These are phyloP conservation scores for Ciconia stormi DNA, from an alignment of 2,113 vertebrate genomes.

Conservation along the genomic window DNA sequence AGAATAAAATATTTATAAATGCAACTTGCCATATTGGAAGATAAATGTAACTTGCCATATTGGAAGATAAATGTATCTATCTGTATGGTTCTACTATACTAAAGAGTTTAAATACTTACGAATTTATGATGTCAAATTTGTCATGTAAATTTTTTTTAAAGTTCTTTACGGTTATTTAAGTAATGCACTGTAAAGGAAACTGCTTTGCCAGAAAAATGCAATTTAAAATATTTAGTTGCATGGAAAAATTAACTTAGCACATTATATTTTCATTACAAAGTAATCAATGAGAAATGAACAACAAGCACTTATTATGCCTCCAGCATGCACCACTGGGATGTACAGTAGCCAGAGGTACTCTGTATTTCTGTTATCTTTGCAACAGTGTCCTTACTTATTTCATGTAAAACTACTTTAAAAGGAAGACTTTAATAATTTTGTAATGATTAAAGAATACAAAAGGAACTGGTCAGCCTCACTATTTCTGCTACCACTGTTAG, in stretches of 20 bases:
- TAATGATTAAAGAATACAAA: background rate
- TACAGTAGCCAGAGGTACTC: background rate
- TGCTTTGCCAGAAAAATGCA: background rate
- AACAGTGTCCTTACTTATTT: background rate
- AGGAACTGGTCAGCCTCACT: background rate
- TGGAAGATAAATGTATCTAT: background rate
- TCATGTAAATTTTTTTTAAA: background rate
- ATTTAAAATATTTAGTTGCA: slow-evolving; percentile 33
- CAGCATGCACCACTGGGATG: background rate
- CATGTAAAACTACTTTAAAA: background rate
- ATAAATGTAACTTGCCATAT: background rate
- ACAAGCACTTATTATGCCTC: background rate
- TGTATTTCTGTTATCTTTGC: background rate
- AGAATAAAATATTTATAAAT: background rate
- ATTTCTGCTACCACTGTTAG: background rate
- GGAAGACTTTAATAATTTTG: background rate
- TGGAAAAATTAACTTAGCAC: background rate
- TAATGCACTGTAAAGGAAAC: background rate
- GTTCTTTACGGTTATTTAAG: background rate
- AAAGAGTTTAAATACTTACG: background rate
- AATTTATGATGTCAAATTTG: background rate
- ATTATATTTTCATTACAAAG: background rate
- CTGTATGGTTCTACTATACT: background rate
- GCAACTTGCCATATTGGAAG: background rate
- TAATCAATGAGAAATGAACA: background rate